Evolutionary conservation across 2,888 invertebrate species (phyloP).

Genomic region (Parnassius apollo): DNA sequence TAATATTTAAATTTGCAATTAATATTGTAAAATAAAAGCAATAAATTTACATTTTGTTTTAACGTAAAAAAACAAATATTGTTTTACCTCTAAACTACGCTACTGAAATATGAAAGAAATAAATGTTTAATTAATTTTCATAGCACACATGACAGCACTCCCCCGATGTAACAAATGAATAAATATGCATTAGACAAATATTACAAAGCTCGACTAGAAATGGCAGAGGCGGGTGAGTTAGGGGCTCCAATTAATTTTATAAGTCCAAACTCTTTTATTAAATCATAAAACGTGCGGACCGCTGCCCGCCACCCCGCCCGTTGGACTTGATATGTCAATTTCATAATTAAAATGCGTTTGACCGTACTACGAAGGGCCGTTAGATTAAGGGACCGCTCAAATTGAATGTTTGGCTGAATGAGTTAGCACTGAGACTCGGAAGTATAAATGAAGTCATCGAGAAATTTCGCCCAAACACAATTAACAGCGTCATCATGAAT

Average conservation of each 20-base stretch:
- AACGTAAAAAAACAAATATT: neutral
- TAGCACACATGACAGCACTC: slow-evolving; percentile 52
- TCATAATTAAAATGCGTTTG: slow-evolving; percentile 80
- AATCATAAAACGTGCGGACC: slow-evolving; percentile 67
- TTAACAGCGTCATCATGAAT: slow-evolving; percentile 64
- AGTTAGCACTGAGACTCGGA: slow-evolving; percentile 52
- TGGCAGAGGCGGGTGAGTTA: slow-evolving; percentile 46
- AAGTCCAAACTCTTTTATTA: slow-evolving; percentile 77
- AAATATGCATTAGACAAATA: slow-evolving; percentile 77
- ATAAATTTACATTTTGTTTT: too few species aligned
- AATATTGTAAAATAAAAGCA: too few species aligned
- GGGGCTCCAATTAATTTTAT: slow-evolving; percentile 65
- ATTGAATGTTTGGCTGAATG: slow-evolving; percentile 61
- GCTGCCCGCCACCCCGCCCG: slow-evolving; percentile 42
- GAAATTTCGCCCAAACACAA: slow-evolving; percentile 61
- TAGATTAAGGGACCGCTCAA: slow-evolving; percentile 66
- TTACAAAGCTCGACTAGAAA: slow-evolving; percentile 59
- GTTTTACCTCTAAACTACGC: slow-evolving; percentile 23
- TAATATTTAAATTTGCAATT: too few species aligned
- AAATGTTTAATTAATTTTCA: slow-evolving; percentile 50
- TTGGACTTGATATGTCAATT: slow-evolving; percentile 73
- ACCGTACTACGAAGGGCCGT: slow-evolving; percentile 62
- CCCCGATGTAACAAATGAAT: slow-evolving; percentile 65
- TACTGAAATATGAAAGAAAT: slow-evolving; percentile 23
- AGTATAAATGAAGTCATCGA: slow-evolving; percentile 66